Evolutionary conservation across 2,113 vertebrate genomes (phyloP).

Genomic region (Elephas maximus): DNA sequence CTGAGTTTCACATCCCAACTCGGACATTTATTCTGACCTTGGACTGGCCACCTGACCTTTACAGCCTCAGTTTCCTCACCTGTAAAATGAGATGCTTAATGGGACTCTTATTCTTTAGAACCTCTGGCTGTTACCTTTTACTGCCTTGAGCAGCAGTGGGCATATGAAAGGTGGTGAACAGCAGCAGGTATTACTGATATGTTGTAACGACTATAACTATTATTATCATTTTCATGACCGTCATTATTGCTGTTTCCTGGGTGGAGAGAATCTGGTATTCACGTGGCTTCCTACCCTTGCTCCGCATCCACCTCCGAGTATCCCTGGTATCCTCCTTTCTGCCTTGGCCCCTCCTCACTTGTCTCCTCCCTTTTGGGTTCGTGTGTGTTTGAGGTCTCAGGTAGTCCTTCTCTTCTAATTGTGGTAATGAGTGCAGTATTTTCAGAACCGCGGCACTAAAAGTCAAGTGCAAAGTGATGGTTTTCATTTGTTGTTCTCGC

Average conservation of each 20-base stretch:
- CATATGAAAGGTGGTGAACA: fast-evolving
- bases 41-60: neutral
- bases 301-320: fast-evolving
- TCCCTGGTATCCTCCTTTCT: neutral
- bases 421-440: constrained; percentile 70
- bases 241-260: neutral
- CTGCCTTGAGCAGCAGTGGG: neutral
- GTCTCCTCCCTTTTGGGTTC: neutral
- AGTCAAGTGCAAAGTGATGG: constrained; percentile 81
- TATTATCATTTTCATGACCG: no score
- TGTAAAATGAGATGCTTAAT: fast-evolving
- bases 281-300: fast-evolving
- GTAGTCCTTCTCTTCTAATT: constrained; percentile 58
- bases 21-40: neutral
- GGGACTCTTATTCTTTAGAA: fast-evolving
- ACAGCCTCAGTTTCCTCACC: neutral
- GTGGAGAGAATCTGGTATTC: neutral
- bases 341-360: neutral
- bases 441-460: constrained; percentile 51
- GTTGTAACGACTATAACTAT: no score
- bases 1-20: neutral
- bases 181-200: neutral
- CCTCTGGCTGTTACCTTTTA: fast-evolving
- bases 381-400: constrained; percentile 10
- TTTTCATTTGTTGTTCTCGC: constrained; percentile 67